A percentile compares a stretch with the other conserved stretches of the same genome.
Conservation (phyloP, 1,140 invertebrate genomes). For the Apis cerana region DNA sequence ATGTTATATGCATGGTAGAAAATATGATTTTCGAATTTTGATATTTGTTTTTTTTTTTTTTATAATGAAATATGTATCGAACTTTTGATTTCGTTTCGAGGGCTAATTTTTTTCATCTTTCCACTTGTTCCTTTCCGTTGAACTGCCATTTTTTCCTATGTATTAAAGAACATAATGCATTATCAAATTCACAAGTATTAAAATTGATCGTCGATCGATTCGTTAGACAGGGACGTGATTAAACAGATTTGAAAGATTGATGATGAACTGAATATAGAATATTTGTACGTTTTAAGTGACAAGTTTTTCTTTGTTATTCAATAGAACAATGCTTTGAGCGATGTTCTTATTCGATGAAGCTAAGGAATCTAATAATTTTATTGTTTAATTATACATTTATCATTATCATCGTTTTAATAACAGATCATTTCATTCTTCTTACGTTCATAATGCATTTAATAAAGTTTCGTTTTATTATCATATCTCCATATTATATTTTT, state of each 20-base stretch:
- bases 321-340: not conserved
- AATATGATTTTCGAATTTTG: too few relatives aligned
- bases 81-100: conserved; percentile 4
- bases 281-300: not conserved
- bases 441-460: conserved; percentile 49
- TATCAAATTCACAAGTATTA: conserved; percentile 16
- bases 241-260: not conserved
- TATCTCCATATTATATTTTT: conserved; percentile 24
- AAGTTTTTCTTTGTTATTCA: not conserved
- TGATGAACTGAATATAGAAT: not conserved
- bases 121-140: conserved; percentile 2
- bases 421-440: not conserved
- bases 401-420: not conserved
- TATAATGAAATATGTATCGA: not conserved
- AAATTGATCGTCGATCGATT: conserved; percentile 49
- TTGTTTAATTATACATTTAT: not conserved
- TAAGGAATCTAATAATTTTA: not conserved
- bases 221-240: conserved; percentile 41
- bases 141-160: conserved; percentile 35
- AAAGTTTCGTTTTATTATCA: conserved; percentile 27
- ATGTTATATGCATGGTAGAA: too few relatives aligned
- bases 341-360: not conserved
- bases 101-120: not conserved
- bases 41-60: not conserved
- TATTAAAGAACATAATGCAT: conserved; percentile 12